Evolutionary conservation across 2,888 invertebrate species (phyloP), one percentile per base, ranked within the genome.

Genomic region (Didymodactylos carnosus): DNA sequence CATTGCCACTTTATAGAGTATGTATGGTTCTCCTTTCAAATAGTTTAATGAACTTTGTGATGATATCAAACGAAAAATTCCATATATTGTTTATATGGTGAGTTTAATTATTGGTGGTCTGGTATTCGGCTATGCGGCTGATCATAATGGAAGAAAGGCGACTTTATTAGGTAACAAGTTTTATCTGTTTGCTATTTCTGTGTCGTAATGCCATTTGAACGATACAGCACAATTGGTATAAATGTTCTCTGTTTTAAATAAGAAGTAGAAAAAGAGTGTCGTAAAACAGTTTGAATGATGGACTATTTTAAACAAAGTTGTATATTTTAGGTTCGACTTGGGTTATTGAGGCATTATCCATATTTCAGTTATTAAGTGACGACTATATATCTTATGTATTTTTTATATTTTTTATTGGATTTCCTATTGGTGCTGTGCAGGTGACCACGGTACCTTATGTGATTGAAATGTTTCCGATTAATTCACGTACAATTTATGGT

Each of bases 381-480:
- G 75, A 75, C 39, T 75, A 72, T n/a, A 70, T 75, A 25, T 72
- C 72, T 7, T 75, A 70, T 46, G 27, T 51, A 0, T 75, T 75
- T 29, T 75, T 75, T 51, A 35, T 70, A 23, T 46, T 75, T 53
- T 72, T 75, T 43, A n/a, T 75, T 8, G 75, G 75, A 39, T n/a
- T 75, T 13, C 35, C 62, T 23, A 72, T 46, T 41, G 72, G 75
- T 19, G 75, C 71, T 35, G 72, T 75, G 8, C 75, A 69, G 7
- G 71, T 71, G 29, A 40, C 69, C 7, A 29, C 62, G 39, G 27
- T 75, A 23, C 71, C 72, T n/a, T 40, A 53, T 46, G 41, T 75
- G 11, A 75, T 75, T 29, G 75, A 75, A 72, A 75, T 75, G 75
- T 75, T 72, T 70, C 72, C 75, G 14, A 72, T 75, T 29, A 40